phyloP scores from a whole-genome alignment of 2,888 invertebrate genomes.

The Parochlus steinenii region DNA sequence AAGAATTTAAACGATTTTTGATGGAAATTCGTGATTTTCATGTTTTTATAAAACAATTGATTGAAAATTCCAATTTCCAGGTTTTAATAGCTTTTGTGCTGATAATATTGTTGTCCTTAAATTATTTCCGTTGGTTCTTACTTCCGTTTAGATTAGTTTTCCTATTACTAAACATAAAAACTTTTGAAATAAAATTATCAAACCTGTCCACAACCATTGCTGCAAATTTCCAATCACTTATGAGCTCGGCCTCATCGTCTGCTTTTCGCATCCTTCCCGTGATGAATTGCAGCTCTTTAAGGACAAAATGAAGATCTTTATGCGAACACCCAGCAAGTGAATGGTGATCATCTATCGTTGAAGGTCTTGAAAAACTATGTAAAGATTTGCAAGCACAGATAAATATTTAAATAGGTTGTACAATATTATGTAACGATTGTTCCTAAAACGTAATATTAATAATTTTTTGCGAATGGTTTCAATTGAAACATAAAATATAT shows the following conservation, averaged over 20 bases:
- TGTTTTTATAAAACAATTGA: neutral
- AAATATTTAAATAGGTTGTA: neutral
- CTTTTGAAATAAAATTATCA: too few species aligned
- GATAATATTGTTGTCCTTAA: too few species aligned
- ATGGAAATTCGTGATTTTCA: neutral
- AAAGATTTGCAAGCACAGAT: constrained; percentile 11
- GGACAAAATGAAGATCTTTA: constrained; percentile 75
- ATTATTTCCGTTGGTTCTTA: too few species aligned
- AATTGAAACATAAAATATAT: neutral
- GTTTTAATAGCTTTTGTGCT: too few species aligned
- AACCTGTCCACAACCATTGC: constrained; percentile 94
- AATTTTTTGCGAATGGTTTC: constrained; percentile 31
- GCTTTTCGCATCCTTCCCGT: constrained; percentile 87
- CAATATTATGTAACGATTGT: constrained; percentile 31
- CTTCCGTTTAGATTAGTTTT: too few species aligned
- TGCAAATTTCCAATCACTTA: constrained; percentile 96
- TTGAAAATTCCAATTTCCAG: neutral
- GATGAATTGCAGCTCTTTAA: constrained; percentile 87
- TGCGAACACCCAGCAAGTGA: constrained; percentile 51
- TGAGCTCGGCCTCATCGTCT: constrained; percentile 82
- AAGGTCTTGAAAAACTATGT: constrained; percentile 51
- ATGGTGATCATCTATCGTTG: constrained; percentile 59
- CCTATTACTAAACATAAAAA: too few species aligned
- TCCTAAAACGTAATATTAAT: constrained; percentile 38
- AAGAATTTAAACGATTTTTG: neutral